phyloP scores from a whole-genome alignment of 2,888 invertebrate genomes.

The Itoplectis maculator region DNA sequence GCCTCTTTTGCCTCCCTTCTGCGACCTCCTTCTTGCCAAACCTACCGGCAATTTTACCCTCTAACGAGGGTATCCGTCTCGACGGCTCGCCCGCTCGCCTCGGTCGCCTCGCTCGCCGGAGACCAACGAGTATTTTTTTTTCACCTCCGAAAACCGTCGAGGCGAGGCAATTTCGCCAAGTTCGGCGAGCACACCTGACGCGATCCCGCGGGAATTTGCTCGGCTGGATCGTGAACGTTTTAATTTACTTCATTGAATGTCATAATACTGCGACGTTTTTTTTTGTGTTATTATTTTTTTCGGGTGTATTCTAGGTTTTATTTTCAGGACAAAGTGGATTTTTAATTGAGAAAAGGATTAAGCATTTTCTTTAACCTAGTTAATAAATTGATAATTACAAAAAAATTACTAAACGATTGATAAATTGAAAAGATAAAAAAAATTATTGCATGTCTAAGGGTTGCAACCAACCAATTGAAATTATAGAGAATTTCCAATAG shows the following conservation, averaged over 20 bases:
- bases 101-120: no score
- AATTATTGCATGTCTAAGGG: background rate
- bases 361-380: no score
- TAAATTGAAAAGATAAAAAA: no score
- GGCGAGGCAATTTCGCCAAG: conserved; percentile 4
- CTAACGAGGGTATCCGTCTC: conserved; percentile 52
- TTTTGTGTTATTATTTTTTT: no score
- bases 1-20: conserved; percentile 12
- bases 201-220: background rate
- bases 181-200: background rate
- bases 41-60: conserved; percentile 15
- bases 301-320: no score
- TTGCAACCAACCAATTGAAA: conserved; percentile 6
- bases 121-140: conserved; percentile 23
- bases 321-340: no score
- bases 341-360: no score
- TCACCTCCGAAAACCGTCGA: conserved; percentile 15
- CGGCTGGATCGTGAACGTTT: background rate
- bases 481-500: no score
- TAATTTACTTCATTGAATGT: no score
- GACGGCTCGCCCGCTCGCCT: conserved; percentile 13
- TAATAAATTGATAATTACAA: no score
- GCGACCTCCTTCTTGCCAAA: conserved; percentile 23
- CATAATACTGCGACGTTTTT: background rate
- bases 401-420: no score